A percentile compares a stretch with the other conserved stretches of the same genome.
phyloP scores from a whole-genome alignment of 1,140 invertebrate species.

The Cryptotermes secundus region DNA sequence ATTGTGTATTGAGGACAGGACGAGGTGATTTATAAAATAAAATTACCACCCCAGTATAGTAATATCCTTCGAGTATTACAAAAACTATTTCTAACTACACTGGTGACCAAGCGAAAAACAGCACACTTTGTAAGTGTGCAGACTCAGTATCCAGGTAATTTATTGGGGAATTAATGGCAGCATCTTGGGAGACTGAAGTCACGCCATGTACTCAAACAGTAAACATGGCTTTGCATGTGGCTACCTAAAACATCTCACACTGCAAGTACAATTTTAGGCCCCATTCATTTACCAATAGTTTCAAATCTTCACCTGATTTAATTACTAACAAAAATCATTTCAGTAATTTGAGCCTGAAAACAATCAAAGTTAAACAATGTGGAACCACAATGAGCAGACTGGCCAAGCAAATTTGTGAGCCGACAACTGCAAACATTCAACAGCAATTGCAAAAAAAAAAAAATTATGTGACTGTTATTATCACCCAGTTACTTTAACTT shows the following conservation, averaged over 20 bases:
- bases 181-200: background rate
- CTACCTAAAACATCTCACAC: conserved; percentile 24
- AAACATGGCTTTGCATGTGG: background rate
- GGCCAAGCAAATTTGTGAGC: background rate
- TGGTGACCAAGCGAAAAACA: background rate
- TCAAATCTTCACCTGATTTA: background rate
- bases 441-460: background rate
- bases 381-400: conserved; percentile 1
- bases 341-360: conserved; percentile 12
- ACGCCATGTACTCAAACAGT: conserved; percentile 6
- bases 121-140: background rate
- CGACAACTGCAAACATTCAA: background rate
- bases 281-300: conserved; percentile 3
- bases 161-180: background rate
- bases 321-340: background rate
- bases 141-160: background rate
- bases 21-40: background rate
- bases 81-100: background rate
- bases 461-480: conserved; percentile 26
- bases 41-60: background rate
- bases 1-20: background rate
- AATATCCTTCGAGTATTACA: background rate
- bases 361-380: conserved; percentile 5
- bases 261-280: conserved; percentile 35
- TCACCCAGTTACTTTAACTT: conserved; percentile 39